Evolutionary conservation across 1,140 invertebrate species (phyloP).

Genomic region (Frieseomelitta varia): DNA sequence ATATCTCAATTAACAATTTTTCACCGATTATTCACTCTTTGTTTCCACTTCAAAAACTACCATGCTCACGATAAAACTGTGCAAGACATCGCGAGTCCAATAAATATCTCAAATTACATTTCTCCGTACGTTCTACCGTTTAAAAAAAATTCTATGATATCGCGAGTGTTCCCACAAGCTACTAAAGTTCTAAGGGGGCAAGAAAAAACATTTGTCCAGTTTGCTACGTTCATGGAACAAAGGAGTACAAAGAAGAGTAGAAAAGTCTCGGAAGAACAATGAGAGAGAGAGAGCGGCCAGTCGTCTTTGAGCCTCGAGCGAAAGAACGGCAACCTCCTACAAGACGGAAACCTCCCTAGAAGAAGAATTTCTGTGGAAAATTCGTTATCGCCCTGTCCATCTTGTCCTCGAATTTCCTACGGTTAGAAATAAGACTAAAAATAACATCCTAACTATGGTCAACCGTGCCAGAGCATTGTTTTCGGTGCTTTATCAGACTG

Average conservation of each 20-base stretch:
- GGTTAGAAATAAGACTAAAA: neutral
- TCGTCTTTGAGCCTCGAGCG: neutral
- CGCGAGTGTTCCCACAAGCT: neutral
- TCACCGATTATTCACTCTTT: too few relatives aligned
- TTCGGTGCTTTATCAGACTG: neutral
- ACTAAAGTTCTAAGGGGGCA: neutral
- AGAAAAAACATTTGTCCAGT: neutral
- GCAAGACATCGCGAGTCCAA: neutral
- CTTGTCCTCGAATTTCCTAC: too few relatives aligned
- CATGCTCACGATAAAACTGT: too few relatives aligned
- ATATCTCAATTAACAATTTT: too few relatives aligned
- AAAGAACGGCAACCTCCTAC: neutral
- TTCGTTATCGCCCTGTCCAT: neutral
- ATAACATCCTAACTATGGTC: neutral
- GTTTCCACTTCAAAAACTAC: too few relatives aligned
- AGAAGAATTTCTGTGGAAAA: neutral
- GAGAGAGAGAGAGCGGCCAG: neutral
- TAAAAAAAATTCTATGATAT: neutral
- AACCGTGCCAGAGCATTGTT: too few relatives aligned
- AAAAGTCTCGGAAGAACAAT: conserved; percentile 12
- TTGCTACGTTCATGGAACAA: neutral
- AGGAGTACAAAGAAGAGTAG: neutral
- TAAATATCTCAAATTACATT: neutral
- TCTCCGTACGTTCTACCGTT: neutral
- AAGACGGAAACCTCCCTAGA: neutral